Base-by-base conservation (phyloP, 2,113 vertebrate genomes). In the Phalacrocorax carbo region DNA sequence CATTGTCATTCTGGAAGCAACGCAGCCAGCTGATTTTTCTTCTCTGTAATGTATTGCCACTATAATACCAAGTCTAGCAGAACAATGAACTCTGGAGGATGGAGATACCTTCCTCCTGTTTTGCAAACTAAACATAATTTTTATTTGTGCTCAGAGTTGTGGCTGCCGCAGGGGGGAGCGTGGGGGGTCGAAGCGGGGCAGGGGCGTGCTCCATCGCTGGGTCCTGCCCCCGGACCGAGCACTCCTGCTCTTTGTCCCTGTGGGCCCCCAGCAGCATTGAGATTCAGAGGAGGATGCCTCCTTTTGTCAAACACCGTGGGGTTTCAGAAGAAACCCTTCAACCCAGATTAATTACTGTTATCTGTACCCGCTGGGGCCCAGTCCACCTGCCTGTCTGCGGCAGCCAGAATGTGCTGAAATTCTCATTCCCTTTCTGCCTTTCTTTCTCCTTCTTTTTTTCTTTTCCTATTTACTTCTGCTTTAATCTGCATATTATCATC, bases 401-500 rank as follows among this genome's bases (percentile, higher is more conserved):
- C 46, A 72, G 82, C 70, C 86, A 76, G 62, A 40, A 72, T 62
- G 34, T 17, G 5, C 64, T 51, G 16, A 81, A 84, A 84, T 91
- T 69, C 82, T 86, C 76, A 75, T 81, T 95, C 84, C 32, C 36
- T 72, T 82, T 77, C 58, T 91, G 52, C 52, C 46, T 86, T 73
- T 21, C 73, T 66, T 86, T 88, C 27, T 64, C 23, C 36, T 17
- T 38, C 7, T 29, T 22, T 77, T 78, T 36, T 57, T 32, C 40
- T 40, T 86, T 66, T 15, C 4, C 92, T 94, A 94, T 97, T 97
- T 97, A 96, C 97, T 97, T 97, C 96, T 96, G 91, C 95, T 98
- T 97, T 98, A 98, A 98, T 98, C 98, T 98, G 94, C 97, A 97
- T 98, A 98, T 98, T 98, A 98, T 98, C 97, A 97, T 98, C 97